These are phyloP conservation scores for Sipha maydis DNA, from an alignment of 2,888 invertebrate genomes.

Conservation along the genomic window DNA sequence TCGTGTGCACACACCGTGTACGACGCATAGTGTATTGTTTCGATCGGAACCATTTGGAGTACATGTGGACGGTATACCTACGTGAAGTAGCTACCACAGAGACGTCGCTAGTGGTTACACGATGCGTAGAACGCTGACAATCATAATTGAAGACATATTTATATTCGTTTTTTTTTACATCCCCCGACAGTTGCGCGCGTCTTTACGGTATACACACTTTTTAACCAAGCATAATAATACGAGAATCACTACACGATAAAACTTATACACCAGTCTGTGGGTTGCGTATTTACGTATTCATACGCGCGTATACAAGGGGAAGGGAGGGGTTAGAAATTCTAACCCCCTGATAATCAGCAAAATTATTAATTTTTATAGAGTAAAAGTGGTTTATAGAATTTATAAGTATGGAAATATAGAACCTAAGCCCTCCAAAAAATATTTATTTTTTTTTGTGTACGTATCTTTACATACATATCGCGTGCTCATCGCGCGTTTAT, in stretches of 20 bases:
- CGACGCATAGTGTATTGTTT: conserved; percentile 8
- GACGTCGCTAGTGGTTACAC: background rate
- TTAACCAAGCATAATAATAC: too few relatives aligned
- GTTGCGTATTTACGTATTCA: background rate
- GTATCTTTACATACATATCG: background rate
- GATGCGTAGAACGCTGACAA: too few relatives aligned
- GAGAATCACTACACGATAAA: too few relatives aligned
- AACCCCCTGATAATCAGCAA: background rate
- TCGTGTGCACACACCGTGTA: background rate
- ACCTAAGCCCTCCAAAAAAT: too few relatives aligned
- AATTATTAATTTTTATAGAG: too few relatives aligned
- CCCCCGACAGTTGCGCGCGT: background rate
- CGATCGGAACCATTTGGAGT: conserved; percentile 47
- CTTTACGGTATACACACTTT: background rate
- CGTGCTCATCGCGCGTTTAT: background rate
- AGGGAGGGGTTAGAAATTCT: too few relatives aligned
- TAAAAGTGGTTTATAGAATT: too few relatives aligned
- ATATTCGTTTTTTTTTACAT: background rate
- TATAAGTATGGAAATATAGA: too few relatives aligned
- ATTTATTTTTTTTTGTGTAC: too few relatives aligned
- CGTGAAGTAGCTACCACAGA: background rate
- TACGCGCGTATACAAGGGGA: background rate
- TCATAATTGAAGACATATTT: conserved; percentile 46
- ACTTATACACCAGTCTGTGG: background rate
- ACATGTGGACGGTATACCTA: conserved; percentile 19